phyloP scores from a whole-genome alignment of 2,888 invertebrate species.

The Lissonota sp. region DNA sequence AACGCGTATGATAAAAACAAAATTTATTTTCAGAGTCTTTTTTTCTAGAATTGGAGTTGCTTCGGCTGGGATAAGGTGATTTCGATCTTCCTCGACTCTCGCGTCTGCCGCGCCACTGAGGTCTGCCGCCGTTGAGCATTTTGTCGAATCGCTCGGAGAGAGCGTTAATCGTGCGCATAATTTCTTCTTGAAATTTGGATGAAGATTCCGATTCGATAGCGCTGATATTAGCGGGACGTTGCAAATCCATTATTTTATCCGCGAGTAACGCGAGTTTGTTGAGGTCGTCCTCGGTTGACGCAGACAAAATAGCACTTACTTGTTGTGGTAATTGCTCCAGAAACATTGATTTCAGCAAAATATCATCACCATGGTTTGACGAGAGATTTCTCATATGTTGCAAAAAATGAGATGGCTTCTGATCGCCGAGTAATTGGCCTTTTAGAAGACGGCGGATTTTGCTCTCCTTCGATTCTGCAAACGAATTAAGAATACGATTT shows the following conservation, averaged over 20 bases:
- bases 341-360: constrained; percentile 35
- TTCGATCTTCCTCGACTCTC: neutral
- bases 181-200: neutral
- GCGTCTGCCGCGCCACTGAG: neutral
- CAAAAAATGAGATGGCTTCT: constrained; percentile 49
- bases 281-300: constrained; percentile 9
- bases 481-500: constrained; percentile 30
- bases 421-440: constrained; percentile 37
- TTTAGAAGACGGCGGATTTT: constrained; percentile 40
- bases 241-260: constrained; percentile 36
- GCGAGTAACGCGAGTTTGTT: constrained; percentile 19
- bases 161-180: neutral
- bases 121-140: neutral
- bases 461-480: constrained; percentile 38
- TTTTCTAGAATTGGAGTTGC: neutral
- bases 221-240: constrained; percentile 14
- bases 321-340: constrained; percentile 38
- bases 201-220: neutral
- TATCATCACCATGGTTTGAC: constrained; percentile 21
- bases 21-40: neutral
- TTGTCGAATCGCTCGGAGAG: neutral
- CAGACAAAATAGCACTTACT: constrained; percentile 29
- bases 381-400: constrained; percentile 41
- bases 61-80: constrained; percentile 2
- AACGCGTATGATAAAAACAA: neutral